Evolutionary conservation across 1,140 invertebrate genomes (phyloP), one percentile per base, ranked within the genome.

Genomic region (Trichonephila inaurata): DNA sequence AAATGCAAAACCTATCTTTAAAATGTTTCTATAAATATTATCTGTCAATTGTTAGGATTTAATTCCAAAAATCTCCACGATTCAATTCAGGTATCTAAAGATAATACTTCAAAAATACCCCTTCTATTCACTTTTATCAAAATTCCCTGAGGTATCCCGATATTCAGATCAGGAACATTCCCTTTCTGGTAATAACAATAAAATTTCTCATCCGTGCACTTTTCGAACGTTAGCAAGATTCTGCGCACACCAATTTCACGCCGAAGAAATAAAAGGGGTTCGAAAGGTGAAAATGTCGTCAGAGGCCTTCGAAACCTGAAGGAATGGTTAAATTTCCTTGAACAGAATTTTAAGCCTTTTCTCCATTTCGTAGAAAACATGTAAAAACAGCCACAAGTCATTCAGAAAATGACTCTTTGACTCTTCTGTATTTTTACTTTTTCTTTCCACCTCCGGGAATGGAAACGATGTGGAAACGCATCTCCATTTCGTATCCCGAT

Each of bases 301-400:
- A 12, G 28, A 33, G 14, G 28, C 28, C 5, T 77, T 77, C 28
- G 16, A 7, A 1, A 77, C 72, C 72, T 19, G 72, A 19, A 18
- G 72, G 72, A 40, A 33, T 10, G 28, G 18, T 18, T 33, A 16
- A 40, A 28, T 28, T 77, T 77, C 72, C 4, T 21, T 16, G 72
- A 77, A 77, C 44, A 6, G 58, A 85, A 51, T 60, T 60, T 58
- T 77, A 77, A 77, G 33, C 28, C 72, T 18, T 77, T 77, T 51
- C 51, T 28, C 28, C 33, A 33, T 16, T 64, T 40, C 58, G 12
- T 12, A 19, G 61, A 87, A 87, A 87, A 62, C 64, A 60, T 64
- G 64, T 77, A 89, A 89, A 88, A 89, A 89, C 66, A 89, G 72
- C 88, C 88, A 51, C 88, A 72, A 89, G 88, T 72, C 88, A 89